Base-by-base conservation (phyloP, 92 coral and sea anemone species). In the Meandrina meandrites region DNA sequence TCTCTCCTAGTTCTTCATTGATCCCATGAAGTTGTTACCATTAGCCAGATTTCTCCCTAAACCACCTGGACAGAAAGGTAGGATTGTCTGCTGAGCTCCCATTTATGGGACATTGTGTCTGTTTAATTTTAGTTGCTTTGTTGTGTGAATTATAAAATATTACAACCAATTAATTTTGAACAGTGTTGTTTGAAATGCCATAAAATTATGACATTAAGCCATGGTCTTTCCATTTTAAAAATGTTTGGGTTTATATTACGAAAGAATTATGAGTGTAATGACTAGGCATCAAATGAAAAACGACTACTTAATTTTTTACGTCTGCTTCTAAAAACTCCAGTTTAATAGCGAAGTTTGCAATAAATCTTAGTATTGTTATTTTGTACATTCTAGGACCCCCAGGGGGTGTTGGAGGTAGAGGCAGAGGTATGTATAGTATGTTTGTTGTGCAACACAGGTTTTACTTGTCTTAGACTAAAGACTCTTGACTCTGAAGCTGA, bases 1-100 rank as follows among this genome's bases (percentile, higher is more conserved):
- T 82, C 35, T 69, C 56, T 87, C 76, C 53, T 86, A 97, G 99
- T 97, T 97, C 88, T 97, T 95, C 42, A 97, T 97, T 78, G 99
- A 97, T 84, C 99, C 99, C 74, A 94, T 91, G 85, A 97, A 97
- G 84, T 87, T 97, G 24, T 85, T 97, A 47, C 99, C 99, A 22
- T 88, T 97, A 48, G 92, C 89, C 76, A 90, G 99, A 79, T 97
- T 97, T 83, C 88, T 97, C 54, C 99, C 99, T 18, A 94, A 79
- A 86, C 98, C 99, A 5, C 76, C 96, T 69, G 98, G 98, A 75
- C 89, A 91, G 86, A 93, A 88, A 87, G 94, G 95, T 93, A 24
- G 50, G 22, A 8, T 36, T 1, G 1, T 12, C 24, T 13, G 5
- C 24, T 8, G 21, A 16, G 8, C 1, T 22, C n/a, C 7, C 62